Evolutionary conservation across 1,140 invertebrate species (phyloP).

Genomic region (Lethocerus indicus): DNA sequence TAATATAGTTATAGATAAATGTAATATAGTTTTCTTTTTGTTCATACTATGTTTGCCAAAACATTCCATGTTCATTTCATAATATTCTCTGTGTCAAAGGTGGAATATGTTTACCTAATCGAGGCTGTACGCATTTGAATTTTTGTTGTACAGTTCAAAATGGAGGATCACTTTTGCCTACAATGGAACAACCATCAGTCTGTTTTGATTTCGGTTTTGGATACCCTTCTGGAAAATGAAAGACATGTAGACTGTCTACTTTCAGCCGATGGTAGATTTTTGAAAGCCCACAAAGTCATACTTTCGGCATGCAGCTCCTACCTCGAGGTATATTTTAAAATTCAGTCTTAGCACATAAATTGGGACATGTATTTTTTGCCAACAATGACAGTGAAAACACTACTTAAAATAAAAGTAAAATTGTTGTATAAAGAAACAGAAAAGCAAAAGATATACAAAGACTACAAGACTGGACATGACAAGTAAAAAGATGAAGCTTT

Average conservation of each 20-base stretch:
- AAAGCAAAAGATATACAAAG: not conserved
- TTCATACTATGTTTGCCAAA: too few relatives aligned
- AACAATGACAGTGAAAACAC: not conserved
- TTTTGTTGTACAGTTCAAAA: too few relatives aligned
- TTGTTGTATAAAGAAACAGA: not conserved
- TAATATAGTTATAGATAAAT: too few relatives aligned
- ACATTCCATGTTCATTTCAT: too few relatives aligned
- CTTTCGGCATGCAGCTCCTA: conserved; percentile 35
- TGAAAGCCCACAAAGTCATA: conserved; percentile 35
- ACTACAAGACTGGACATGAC: not conserved
- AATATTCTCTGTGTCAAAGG: too few relatives aligned
- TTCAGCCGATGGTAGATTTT: conserved; percentile 31
- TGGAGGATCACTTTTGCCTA: conserved; percentile 31
- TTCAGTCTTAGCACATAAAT: too few relatives aligned
- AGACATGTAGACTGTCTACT: conserved; percentile 36
- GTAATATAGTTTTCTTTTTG: too few relatives aligned
- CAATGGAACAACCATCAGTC: conserved; percentile 38
- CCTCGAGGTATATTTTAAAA: conserved; percentile 26
- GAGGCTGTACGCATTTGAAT: too few relatives aligned
- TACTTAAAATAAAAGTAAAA: not conserved
- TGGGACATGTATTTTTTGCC: too few relatives aligned
- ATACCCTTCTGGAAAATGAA: conserved; percentile 29
- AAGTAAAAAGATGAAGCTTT: not conserved
- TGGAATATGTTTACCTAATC: too few relatives aligned
- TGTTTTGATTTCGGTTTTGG: conserved; percentile 33